Evolutionary conservation across 1,140 invertebrate genomes (phyloP).

Genomic region (Drosophila melanica): DNA sequence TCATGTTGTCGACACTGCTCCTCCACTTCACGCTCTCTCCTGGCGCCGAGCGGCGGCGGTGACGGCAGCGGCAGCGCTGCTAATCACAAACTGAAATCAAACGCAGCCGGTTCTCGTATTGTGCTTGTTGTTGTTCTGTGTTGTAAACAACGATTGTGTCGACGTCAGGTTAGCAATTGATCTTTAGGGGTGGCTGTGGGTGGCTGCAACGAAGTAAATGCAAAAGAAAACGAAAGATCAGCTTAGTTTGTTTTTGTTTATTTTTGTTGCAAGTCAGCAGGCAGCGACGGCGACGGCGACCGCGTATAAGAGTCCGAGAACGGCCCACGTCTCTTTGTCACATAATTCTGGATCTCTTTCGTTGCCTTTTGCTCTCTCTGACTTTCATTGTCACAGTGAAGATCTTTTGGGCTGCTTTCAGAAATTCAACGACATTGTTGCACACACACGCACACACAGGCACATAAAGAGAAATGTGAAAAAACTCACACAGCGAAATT

Average conservation of each 20-base stretch:
- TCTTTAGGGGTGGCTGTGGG: conserved; percentile 6
- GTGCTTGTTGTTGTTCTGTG: conserved; percentile 3
- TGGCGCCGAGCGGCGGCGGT: conserved; percentile 47
- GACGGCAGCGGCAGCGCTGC: conserved; percentile 47
- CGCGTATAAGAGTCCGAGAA: neutral
- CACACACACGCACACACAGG: conserved; percentile 10
- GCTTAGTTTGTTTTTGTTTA: conserved; percentile 23
- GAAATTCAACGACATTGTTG: conserved; percentile 40
- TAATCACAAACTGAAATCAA: conserved; percentile 13
- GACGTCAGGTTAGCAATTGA: conserved; percentile 4
- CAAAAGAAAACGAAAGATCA: conserved; percentile 8
- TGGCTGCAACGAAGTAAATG: conserved; percentile 7
- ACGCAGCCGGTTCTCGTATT: neutral
- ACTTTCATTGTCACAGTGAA: conserved; percentile 20
- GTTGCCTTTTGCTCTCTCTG: conserved; percentile 6
- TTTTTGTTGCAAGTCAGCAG: conserved; percentile 43
- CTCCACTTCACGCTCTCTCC: conserved; percentile 67
- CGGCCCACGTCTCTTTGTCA: conserved; percentile 27
- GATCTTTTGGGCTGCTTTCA: conserved; percentile 43
- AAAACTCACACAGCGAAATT: conserved; percentile 45
- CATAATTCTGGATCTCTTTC: conserved; percentile 9
- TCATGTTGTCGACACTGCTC: conserved; percentile 81
- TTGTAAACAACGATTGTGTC: conserved; percentile 47
- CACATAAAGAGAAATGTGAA: conserved; percentile 44
- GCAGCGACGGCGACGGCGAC: conserved; percentile 3